Evolutionary conservation across 1,140 invertebrate genomes (phyloP), one percentile per base, ranked within the genome.

Genomic region (Phenacoccus solenopsis): DNA sequence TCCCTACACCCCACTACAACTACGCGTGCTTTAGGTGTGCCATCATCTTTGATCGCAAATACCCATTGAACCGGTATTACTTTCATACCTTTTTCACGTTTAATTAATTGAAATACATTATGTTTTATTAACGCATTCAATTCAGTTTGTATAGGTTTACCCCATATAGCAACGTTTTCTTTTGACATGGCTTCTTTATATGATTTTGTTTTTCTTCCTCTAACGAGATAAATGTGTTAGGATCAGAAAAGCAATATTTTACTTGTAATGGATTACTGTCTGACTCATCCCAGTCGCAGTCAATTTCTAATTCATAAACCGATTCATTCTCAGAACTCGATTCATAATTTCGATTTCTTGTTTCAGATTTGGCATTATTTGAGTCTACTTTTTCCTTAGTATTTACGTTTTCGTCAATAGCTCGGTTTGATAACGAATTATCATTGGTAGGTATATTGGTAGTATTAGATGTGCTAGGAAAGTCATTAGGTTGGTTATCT

Each of bases 91-190:
- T 73, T 38, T 73, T 74, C 75, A 73, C 73, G 27, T 68, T 76
- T 9, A 70, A 76, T 74, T 61, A 78, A 70, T 74, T 72, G 24
- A 78, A 78, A 79, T 13, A 74, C 77, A n/a, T 76, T 72, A 73
- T 74, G 73, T 70, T 72, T 72, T 25, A 49, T 38, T 5, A 74
- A 20, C 4, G 74, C 73, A 0, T 74, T 38, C 28, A 74, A 71
- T 70, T 75, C 74, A 0, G 73, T 68, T 7, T 73, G 24, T 49
- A 76, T 75, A 0, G 74, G 73, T 22, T 16, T n/a, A 69, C 28
- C 30, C 75, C 73, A 75, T 13, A 21, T 69, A 16, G 73, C 22
- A 5, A 12, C 27, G 28, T 75, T 68, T 25, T 24, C 22, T 3
- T 27, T 3, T 5, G 21, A 25, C 9, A 24, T 24, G 4, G 59